Evolutionary conservation across 1,140 invertebrate species (phyloP).

Genomic region (Plodia interpunctella): DNA sequence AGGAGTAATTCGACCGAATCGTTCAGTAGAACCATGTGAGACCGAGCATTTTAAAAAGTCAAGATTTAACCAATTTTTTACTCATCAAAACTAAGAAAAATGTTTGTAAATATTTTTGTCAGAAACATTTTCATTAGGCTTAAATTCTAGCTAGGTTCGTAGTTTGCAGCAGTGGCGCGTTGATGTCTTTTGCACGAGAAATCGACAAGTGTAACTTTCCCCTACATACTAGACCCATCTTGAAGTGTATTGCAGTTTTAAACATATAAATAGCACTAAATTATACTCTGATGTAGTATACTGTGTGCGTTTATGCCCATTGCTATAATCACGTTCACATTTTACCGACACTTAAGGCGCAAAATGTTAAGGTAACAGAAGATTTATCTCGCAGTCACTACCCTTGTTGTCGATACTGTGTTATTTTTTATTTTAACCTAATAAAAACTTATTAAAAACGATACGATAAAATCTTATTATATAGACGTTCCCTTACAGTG

Average conservation of each 20-base stretch:
- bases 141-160: background rate
- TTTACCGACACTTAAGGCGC: background rate
- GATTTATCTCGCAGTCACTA: background rate
- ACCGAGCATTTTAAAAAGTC: no score
- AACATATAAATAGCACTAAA: background rate
- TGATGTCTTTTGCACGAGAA: conserved; percentile 54
- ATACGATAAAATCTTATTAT: no score
- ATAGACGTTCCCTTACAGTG: no score
- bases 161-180: conserved; percentile 26
- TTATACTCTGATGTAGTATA: background rate
- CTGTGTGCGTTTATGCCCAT: background rate
- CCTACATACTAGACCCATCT: background rate
- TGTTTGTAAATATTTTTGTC: no score
- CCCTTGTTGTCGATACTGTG: background rate
- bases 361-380: background rate
- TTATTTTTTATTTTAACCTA: no score
- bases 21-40: no score
- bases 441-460: no score
- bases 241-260: background rate
- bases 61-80: no score
- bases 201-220: background rate
- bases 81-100: no score
- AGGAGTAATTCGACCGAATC: no score
- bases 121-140: no score
- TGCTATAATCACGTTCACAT: background rate